Conservation (phyloP, 1,140 invertebrate genomes). For the Papilio machaon region DNA sequence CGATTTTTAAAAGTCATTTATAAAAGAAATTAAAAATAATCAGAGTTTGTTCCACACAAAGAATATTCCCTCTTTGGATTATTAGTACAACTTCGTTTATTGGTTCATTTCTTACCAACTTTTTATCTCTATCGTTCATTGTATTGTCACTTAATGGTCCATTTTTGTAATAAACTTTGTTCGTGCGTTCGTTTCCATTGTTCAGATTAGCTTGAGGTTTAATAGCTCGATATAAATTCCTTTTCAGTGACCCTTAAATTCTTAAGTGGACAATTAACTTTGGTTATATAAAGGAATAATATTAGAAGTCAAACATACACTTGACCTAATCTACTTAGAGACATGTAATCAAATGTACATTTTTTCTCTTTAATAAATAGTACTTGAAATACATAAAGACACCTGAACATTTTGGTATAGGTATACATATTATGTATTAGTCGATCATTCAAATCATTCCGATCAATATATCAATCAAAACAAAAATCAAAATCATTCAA, state of each 20-base stretch:
- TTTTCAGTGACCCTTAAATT: background rate
- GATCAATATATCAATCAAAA: no score
- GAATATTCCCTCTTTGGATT: background rate
- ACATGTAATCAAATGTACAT: background rate
- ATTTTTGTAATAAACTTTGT: conserved; percentile 36
- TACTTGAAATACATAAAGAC: no score
- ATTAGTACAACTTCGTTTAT: conserved; percentile 7
- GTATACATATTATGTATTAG: no score
- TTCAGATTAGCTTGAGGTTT: conserved; percentile 36
- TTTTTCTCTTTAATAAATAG: no score
- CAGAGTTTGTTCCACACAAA: background rate
- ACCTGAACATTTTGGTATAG: no score
- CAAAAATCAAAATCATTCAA: no score
- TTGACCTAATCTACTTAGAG: background rate
- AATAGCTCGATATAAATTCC: conserved; percentile 30
- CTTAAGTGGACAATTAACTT: conserved; percentile 31
- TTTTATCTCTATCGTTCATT: conserved; percentile 25
- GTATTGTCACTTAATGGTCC: conserved; percentile 24
- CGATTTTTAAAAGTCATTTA: background rate
- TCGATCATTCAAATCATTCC: no score
- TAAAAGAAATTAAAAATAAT: background rate
- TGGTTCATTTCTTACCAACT: conserved; percentile 7
- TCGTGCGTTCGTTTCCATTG: conserved; percentile 27
- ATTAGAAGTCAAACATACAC: background rate
- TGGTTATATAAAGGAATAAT: conserved; percentile 8